Conservation (phyloP, 23 tunicate species). For the Corella eumyota region DNA sequence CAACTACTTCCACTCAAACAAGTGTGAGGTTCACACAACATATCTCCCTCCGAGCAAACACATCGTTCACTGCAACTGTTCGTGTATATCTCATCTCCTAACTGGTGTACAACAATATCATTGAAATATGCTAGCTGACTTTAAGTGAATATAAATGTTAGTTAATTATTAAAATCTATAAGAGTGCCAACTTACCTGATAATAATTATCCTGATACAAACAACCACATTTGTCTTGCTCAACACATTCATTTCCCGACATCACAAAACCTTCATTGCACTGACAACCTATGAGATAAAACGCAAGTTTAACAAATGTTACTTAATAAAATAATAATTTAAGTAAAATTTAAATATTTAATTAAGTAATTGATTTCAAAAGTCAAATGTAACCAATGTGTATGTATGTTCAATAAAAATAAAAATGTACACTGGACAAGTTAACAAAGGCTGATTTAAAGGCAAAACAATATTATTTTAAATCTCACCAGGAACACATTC, state of each 20-base stretch:
- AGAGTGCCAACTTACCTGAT: conserved; percentile 39
- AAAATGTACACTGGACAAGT: too few species aligned
- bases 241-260: conserved; percentile 25
- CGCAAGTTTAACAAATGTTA: too few species aligned
- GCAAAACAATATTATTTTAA: neutral
- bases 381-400: neutral
- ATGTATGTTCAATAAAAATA: too few species aligned
- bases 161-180: too few species aligned
- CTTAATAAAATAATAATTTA: too few species aligned
- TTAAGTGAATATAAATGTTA: neutral
- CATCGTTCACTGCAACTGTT: conserved; percentile 17
- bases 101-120: neutral
- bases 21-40: conserved; percentile 11
- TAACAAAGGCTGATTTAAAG: too few species aligned
- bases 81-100: conserved; percentile 10
- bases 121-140: too few species aligned
- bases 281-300: conserved; percentile 37
- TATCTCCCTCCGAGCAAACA: conserved; percentile 20
- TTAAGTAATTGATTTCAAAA: neutral
- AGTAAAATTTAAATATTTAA: neutral
- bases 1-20: conserved; percentile 31
- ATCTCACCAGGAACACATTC: conserved; percentile 18
- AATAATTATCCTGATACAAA: conserved; percentile 14
- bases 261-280: conserved; percentile 23
- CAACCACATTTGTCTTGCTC: conserved; percentile 24